Conservation (phyloP, 2,797 vertebrate species). For the Neostethus bicornis region DNA sequence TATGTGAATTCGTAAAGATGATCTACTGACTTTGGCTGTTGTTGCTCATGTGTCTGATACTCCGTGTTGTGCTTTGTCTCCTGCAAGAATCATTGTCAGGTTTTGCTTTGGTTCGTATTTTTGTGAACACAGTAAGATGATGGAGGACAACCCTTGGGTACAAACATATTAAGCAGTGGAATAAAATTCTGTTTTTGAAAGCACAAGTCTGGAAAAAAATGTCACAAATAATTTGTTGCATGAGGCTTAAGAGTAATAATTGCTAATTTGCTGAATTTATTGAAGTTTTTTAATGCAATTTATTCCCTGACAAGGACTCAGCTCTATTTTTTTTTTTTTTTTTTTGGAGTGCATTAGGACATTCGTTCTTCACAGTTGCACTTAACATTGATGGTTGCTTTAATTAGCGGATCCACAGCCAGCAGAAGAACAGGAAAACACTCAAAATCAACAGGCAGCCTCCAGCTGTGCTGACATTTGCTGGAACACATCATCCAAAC, state of each 20-base stretch:
- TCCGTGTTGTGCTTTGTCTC: too few relatives aligned
- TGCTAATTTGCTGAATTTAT: constrained; percentile 17
- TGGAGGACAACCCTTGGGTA: background rate
- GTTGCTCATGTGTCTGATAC: too few relatives aligned
- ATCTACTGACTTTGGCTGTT: too few relatives aligned
- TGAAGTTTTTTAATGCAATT: constrained; percentile 6
- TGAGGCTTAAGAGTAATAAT: constrained; percentile 4
- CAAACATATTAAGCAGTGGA: constrained; percentile 2
- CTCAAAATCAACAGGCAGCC: constrained; percentile 38
- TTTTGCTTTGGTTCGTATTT: too few relatives aligned
- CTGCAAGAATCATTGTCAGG: background rate
- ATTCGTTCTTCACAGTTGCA: constrained; percentile 37
- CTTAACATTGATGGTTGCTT: constrained; percentile 43
- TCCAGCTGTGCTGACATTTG: constrained; percentile 46
- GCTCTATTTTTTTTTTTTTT: constrained; percentile 14
- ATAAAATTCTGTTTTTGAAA: background rate
- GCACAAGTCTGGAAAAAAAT: background rate
- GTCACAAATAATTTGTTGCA: background rate
- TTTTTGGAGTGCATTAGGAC: constrained; percentile 25
- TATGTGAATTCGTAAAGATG: too few relatives aligned
- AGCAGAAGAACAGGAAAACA: constrained; percentile 32
- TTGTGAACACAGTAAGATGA: background rate
- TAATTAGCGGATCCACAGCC: constrained; percentile 52
- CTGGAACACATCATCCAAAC: constrained; percentile 22
- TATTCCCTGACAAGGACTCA: constrained; percentile 12